phyloP scores from a whole-genome alignment of 2,888 invertebrate species.

The Ochropacha duplaris region DNA sequence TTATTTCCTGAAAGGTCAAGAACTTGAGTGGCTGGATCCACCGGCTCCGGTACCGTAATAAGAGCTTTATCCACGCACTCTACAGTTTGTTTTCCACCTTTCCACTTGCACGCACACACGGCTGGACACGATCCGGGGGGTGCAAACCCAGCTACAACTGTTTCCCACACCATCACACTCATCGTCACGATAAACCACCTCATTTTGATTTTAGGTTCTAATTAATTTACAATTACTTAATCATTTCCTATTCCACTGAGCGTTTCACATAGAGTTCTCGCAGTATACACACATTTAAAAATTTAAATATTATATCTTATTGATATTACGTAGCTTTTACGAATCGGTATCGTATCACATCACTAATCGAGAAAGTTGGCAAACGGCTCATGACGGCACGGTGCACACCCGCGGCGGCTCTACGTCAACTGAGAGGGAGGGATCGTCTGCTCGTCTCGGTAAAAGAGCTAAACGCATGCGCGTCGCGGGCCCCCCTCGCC shows the following conservation, averaged over 20 bases:
- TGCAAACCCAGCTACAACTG: constrained; percentile 68
- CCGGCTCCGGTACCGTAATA: constrained; percentile 92
- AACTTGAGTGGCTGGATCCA: constrained; percentile 95
- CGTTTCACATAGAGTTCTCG: constrained; percentile 34
- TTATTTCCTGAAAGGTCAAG: constrained; percentile 95
- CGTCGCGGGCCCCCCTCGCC: constrained; percentile 69
- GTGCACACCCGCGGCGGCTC: constrained; percentile 69
- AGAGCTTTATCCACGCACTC: constrained; percentile 93
- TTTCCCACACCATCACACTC: constrained; percentile 72
- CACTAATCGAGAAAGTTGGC: constrained; percentile 81
- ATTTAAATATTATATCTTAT: constrained; percentile 41
- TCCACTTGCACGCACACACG: constrained; percentile 96
- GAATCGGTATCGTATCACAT: constrained; percentile 78
- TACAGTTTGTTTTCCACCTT: constrained; percentile 95
- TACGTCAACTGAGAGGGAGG: constrained; percentile 78
- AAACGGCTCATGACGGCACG: constrained; percentile 85
- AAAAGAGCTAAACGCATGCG: constrained; percentile 77
- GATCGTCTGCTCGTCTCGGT: constrained; percentile 70
- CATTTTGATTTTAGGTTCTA: constrained; percentile 64
- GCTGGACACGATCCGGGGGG: constrained; percentile 86
- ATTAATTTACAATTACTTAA: constrained; percentile 56
- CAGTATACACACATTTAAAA: constrained; percentile 36
- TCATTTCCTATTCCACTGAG: constrained; percentile 47
- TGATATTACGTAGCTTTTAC: constrained; percentile 49
- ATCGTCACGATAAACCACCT: constrained; percentile 75